phyloP scores from a whole-genome alignment of 1,140 invertebrate genomes.

The Catajapyx aquilonaris region DNA sequence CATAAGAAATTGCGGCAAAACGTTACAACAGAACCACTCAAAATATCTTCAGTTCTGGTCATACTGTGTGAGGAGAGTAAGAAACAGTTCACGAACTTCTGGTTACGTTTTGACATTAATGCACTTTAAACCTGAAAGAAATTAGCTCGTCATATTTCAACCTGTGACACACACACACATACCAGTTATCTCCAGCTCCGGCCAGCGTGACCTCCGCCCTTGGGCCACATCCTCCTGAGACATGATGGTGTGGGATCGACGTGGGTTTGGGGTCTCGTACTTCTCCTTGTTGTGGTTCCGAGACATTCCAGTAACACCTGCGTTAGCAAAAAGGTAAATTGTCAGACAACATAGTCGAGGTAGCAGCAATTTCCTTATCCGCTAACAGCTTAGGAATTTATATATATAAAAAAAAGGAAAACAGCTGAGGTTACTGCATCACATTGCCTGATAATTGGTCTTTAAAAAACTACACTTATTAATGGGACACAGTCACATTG shows the following conservation, averaged over 20 bases:
- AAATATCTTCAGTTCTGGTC: no score
- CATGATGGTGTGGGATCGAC: constrained; percentile 76
- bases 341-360: no score
- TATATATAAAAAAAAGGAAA: no score
- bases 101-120: constrained; percentile 9
- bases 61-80: background rate
- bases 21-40: constrained; percentile 1
- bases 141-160: background rate
- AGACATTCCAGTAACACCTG: constrained; percentile 23
- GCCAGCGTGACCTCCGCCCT: constrained; percentile 78
- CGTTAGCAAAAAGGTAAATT: no score
- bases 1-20: constrained; percentile 3
- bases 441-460: no score
- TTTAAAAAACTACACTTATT: no score
- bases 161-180: constrained; percentile 8
- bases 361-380: no score
- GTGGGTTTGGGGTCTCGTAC: constrained; percentile 43
- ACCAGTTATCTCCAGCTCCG: constrained; percentile 50
- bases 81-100: constrained; percentile 22
- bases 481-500: no score
- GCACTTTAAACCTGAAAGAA: background rate
- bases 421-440: no score
- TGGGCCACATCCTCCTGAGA: constrained; percentile 71
- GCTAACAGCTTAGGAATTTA: no score
- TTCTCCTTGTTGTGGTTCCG: constrained; percentile 36